A percentile compares a stretch with the other conserved stretches of the same genome.
These are phyloP conservation scores for Gasteruption jaculator DNA, from an alignment of 2,888 invertebrate genomes.

Conservation along the genomic window DNA sequence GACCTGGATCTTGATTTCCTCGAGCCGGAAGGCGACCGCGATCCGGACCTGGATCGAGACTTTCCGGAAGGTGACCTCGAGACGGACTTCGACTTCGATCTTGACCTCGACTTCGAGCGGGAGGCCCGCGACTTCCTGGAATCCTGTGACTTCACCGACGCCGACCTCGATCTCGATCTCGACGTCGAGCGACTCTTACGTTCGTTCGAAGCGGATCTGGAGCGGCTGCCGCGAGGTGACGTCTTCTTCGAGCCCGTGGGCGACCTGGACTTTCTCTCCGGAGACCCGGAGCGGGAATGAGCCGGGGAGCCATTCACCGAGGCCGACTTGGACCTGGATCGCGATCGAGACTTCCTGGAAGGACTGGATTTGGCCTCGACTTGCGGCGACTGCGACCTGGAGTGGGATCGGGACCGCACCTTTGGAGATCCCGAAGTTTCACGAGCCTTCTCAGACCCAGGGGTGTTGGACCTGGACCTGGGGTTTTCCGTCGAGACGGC, in stretches of 20 bases:
- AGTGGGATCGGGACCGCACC: constrained; percentile 25
- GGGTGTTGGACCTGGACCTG: constrained; percentile 22
- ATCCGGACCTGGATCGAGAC: too few species aligned
- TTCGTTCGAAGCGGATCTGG: constrained; percentile 15
- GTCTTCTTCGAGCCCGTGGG: constrained; percentile 17
- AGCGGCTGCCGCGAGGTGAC: too few species aligned
- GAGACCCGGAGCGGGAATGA: too few species aligned
- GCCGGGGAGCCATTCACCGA: constrained; percentile 17
- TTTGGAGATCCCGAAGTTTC: constrained; percentile 29
- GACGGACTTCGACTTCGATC: constrained; percentile 15
- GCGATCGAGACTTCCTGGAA: constrained; percentile 27
- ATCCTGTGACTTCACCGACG: too few species aligned
- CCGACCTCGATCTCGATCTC: constrained; percentile 30
- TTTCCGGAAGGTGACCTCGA: too few species aligned
- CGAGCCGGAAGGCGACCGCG: too few species aligned
- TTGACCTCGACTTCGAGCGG: constrained; percentile 18
- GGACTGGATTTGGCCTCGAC: constrained; percentile 26
- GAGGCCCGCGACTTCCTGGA: constrained; percentile 20
- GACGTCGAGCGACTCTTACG: constrained; percentile 24
- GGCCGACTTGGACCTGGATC: constrained; percentile 21
- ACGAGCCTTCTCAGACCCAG: constrained; percentile 7
- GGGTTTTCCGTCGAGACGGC: constrained; percentile 26
- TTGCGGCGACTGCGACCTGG: constrained; percentile 18
- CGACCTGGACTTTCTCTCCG: constrained; percentile 14
- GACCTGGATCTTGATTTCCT: constrained; percentile 23